Evolutionary conservation across 92 coral and sea anemone genomes (phyloP), one percentile per base, ranked within the genome.

Genomic region (Palythoa grandis): DNA sequence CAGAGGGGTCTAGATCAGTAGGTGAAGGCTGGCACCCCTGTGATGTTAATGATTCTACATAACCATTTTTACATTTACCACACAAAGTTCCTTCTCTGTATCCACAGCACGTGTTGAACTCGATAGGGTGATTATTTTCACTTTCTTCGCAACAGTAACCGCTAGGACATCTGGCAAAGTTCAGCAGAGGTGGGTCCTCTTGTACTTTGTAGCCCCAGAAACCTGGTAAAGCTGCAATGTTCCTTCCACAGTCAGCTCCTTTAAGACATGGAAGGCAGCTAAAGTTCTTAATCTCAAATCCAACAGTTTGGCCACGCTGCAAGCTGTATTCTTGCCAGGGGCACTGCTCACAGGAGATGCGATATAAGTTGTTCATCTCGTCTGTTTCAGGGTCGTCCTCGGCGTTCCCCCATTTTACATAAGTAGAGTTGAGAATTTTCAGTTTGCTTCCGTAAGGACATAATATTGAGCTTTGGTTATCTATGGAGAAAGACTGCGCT

Each of bases 361-460:
- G 82, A 58, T 76, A 76, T 37, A 76, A 52, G 17, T 53, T 5
- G 67, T 76, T 76, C 47, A 76, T 11, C 15, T 9, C 63, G 39
- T 75, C 63, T 11, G 39, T n/a, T 11, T 75, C 23, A 38, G 40
- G 22, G 16, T 52, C 35, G 16, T 23, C 16, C 19, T 75, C 79
- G 11, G 35, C 48, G 79, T 75, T 75, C 23, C 79, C 79, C 79
- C 79, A 75, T 75, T 52, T 75, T 3, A 75, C 79, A 47, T 75
- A 75, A 40, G 79, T 75, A 52, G 79, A 75, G 19, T 75, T 52
- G 8, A 75, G 79, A 75, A 76, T 29, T 65, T 54, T 76, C n/a
- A 76, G 65, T n/a, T 50, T 53, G 39, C 80, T 76, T 76, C 80
- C 80, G n/a, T 76, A 76, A 24, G 80, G 80, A 48, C 80, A 76